These are phyloP conservation scores for Eucidaris tribuloides DNA, from an alignment of 35 echinoderm and acorn worm species.

Conservation along the genomic window DNA sequence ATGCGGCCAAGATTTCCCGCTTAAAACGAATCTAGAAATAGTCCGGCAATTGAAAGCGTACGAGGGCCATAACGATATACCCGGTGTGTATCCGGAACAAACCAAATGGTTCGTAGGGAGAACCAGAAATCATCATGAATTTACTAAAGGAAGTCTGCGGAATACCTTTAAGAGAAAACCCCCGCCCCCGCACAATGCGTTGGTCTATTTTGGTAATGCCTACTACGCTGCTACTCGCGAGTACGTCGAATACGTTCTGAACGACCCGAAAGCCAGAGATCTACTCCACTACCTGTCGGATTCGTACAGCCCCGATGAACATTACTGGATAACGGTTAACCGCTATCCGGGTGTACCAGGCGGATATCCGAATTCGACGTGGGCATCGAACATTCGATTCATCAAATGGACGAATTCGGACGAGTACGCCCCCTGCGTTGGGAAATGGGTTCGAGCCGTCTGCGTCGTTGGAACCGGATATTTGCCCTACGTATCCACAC, in stretches of 20 bases:
- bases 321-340: constrained; percentile 35
- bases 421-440: constrained; percentile 1
- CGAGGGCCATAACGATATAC: constrained; percentile 7
- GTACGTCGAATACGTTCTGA: constrained; percentile 42
- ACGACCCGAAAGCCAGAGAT: neutral
- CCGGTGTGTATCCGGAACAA: neutral
- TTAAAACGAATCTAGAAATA: constrained; percentile 65
- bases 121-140: neutral
- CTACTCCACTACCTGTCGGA: constrained; percentile 35
- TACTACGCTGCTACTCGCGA: constrained; percentile 41
- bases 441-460: constrained; percentile 20
- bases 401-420: neutral
- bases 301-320: constrained; percentile 58
- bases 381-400: constrained; percentile 26
- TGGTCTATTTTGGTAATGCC: constrained; percentile 24
- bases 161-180: neutral
- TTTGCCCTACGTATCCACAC: constrained; percentile 1
- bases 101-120: neutral
- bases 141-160: neutral
- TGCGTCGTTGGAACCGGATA: constrained; percentile 41
- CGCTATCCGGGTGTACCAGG: constrained; percentile 16
- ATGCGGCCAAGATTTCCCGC: constrained; percentile 67
- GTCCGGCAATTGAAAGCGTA: constrained; percentile 26
- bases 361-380: constrained; percentile 21
- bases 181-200: constrained; percentile 33